Evolutionary conservation across 2,797 vertebrate species (phyloP).

Genomic region (Etheostoma perlongum): DNA sequence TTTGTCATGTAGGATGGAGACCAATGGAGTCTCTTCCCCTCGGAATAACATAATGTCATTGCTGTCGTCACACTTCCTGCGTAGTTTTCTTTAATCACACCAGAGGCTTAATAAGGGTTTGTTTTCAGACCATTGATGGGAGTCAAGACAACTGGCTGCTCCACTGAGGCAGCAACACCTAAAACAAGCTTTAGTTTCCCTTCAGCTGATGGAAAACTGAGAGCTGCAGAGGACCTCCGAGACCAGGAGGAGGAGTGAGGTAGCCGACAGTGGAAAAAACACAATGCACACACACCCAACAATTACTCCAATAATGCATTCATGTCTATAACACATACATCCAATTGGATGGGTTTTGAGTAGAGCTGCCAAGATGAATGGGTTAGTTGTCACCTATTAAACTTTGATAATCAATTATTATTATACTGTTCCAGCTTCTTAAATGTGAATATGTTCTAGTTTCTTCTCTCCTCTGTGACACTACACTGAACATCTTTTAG

Average conservation of each 20-base stretch:
- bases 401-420: too few relatives aligned
- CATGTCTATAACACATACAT: too few relatives aligned
- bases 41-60: background rate
- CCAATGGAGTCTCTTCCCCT: too few relatives aligned
- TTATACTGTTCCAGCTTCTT: too few relatives aligned
- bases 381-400: too few relatives aligned
- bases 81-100: background rate
- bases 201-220: constrained; percentile 60
- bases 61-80: background rate
- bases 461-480: too few relatives aligned
- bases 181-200: constrained; percentile 38
- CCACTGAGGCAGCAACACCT: constrained; percentile 38
- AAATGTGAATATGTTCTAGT: too few relatives aligned
- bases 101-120: constrained; percentile 20
- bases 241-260: constrained; percentile 29
- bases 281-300: constrained; percentile 4
- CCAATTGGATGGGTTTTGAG: too few relatives aligned
- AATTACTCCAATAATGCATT: background rate
- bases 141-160: constrained; percentile 52
- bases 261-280: constrained; percentile 31
- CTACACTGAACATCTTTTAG: too few relatives aligned
- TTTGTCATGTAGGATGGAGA: background rate
- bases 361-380: too few relatives aligned
- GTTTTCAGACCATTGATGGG: constrained; percentile 31
- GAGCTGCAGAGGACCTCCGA: constrained; percentile 36